Base-by-base conservation (phyloP, 2,888 invertebrate species). In the Mythimna albipuncta region DNA sequence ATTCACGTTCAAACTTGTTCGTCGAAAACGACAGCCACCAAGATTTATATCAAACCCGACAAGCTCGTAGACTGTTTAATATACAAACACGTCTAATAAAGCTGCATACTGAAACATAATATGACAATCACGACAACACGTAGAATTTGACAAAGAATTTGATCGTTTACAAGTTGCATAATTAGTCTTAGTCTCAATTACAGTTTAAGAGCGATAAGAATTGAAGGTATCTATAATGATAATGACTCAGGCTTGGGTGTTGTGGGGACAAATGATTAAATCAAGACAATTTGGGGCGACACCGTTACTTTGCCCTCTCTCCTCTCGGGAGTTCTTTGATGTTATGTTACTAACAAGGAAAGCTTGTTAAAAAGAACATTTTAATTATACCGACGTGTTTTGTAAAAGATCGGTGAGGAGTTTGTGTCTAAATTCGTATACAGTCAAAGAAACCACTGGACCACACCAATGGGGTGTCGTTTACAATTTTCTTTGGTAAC, bases 271-370 rank as follows among this genome's bases (percentile, higher is more conserved):
- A 77, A 69, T 69, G 54, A 69, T 67, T 55, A 69, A 79, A 74
- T 77, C 26, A 64, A 62, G 62, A 79, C 55, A 74, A 70, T 79
- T 79, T 54, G 21, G 44, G 55, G 47, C 21, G 57, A 62, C 64
- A 64, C 57, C 41, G 21, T 77, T 74, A 74, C 64, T 68, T 67
- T 54, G 55, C 61, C 52, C 32, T 52, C 32, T 26, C 32, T 47
- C 13, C 35, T 32, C 41, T 67, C 47, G 47, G 16, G 21, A 38
- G 10, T 65, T 55, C 58, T 76, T 72, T 72, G 44, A 70, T 72
- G 67, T 65, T 52, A 38, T 72, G 67, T 65, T 52, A 38, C 21
- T 32, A 11, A 47, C 32, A 57, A 62, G 11, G 54, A 6, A 32
- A 10, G 35, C 6, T 55, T 62, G 38, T 41, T 62, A 67, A 13